Base-by-base conservation (phyloP, 2,888 invertebrate genomes). In the Drosophila longiperda region DNA sequence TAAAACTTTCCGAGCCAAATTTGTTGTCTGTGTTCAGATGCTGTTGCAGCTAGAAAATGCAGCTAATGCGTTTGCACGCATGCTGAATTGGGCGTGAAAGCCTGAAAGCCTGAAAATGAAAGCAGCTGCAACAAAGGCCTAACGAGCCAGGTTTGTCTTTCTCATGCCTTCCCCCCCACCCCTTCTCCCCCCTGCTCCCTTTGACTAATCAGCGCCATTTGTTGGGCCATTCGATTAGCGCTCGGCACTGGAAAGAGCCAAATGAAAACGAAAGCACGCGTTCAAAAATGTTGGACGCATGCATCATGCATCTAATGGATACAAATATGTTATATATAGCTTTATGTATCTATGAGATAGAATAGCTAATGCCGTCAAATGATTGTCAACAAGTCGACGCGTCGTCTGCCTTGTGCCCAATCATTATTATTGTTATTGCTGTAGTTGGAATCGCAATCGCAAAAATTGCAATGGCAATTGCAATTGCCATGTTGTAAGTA, bases 381-480 rank as follows among this genome's bases (percentile, higher is more conserved):
- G 75, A 83, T 89, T 89, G 87, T 84, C 84, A 87, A 78, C 83
- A 53, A 75, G 71, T 80, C 72, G 67, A 9, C 66, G 80, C 82
- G 80, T 73, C 64, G 89, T 82, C 85, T 89, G 85, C 89, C 85
- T 85, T 85, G 85, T 84, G 80, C 85, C 82, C 87, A 85, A 85
- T 89, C 83, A 83, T 86, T 71, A 77, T 69, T 49, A 64, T 76
- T 75, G 40, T 64, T 58, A 40, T 45, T 60, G 49, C 15, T 53
- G 66, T 68, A 65, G 60, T 65, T 45, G 45, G 45, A 45, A 45
- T 45, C 45, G 45, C 20, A 45, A 45, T 42, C 20, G 20, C 42
- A 42, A 42, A 42, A 52, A 52, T 52, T 52, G 61, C 75, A 55
- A 74, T 60, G 45, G 76, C 63, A 52, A 67, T 57, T 50, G 76